Base-by-base conservation (phyloP, 1,140 invertebrate species). In the Heliconius melpomene region DNA sequence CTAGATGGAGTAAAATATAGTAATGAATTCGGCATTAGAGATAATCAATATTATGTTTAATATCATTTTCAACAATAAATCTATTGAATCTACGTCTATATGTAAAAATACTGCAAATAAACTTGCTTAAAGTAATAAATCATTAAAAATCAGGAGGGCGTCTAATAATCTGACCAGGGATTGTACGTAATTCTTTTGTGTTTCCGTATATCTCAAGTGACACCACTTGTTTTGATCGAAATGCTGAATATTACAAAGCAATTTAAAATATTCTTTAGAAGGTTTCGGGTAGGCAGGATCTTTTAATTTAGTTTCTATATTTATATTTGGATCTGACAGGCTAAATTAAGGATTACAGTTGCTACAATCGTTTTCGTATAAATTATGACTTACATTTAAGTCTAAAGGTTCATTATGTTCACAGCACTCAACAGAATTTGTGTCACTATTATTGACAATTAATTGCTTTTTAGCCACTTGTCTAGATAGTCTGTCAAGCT, bases 301-400 rank as follows among this genome's bases (percentile, higher is more conserved):
- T 73, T 73, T 73, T 40, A 40, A 73, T 40, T 73, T 73, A 9
- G n/a, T 73, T 73, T 73, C n/a, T 16, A 52, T 52, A 52, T 52
- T 52, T 16, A 52, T 16, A 52, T 52, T 13, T 52, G 16, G 11
- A 18, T 52, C 50, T 52, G 50, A 52, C 18, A 52, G 16, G 18
- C 18, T 52, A 52, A 52, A 16, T 52, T 52, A 3, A 16, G 50
- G 5, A 52, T 52, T 52, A 52, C 32, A 32, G 20, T 29, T 72
- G n/a, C 36, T 72, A 72, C 38, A 40, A 13, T 72, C 72, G 36
- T 72, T 72, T 36, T 40, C 36, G 7, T 40, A 72, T 36, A 72
- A 32, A 11, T 72, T 32, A 72, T 3, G 72, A 32, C 32, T 32
- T 32, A 32, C 32, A 32, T 32, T 32, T 32, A 32, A 32, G 32